These are phyloP conservation scores for Euclidia mi DNA, from an alignment of 2,888 invertebrate genomes.

Conservation along the genomic window DNA sequence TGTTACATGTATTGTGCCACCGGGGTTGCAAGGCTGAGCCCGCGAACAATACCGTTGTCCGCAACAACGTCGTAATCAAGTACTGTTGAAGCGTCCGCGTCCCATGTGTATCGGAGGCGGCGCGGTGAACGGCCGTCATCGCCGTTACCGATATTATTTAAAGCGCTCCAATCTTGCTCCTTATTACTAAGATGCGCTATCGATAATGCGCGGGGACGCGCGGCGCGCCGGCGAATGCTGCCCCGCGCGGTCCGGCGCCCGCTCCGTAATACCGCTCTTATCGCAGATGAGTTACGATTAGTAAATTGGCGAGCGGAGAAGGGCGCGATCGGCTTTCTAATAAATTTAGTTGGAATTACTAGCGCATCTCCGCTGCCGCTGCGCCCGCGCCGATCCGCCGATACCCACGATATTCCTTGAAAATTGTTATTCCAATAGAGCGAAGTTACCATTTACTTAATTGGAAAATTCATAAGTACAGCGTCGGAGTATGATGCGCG, in stretches of 20 bases:
- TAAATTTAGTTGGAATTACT: conserved; percentile 76
- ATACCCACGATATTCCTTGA: conserved; percentile 42
- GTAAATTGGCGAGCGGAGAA: conserved; percentile 82
- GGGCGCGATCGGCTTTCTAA: conserved; percentile 79
- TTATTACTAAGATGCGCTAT: conserved; percentile 66
- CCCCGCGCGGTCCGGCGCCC: conserved; percentile 39
- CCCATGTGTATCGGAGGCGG: conserved; percentile 22
- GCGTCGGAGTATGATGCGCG: conserved; percentile 16
- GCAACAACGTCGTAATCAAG: background rate
- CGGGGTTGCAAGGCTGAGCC: no score
- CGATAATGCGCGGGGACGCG: conserved; percentile 50
- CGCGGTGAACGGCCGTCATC: conserved; percentile 55
- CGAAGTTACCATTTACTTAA: conserved; percentile 54
- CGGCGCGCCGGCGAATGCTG: conserved; percentile 19
- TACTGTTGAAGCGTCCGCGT: background rate
- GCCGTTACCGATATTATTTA: conserved; percentile 65
- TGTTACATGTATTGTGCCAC: no score
- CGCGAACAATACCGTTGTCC: background rate
- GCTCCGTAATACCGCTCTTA: conserved; percentile 68
- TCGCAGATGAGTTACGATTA: conserved; percentile 86
- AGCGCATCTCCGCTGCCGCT: conserved; percentile 51
- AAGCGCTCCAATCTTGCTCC: conserved; percentile 66
- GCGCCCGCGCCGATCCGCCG: conserved; percentile 7
- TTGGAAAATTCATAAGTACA: conserved; percentile 53
- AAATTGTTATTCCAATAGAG: conserved; percentile 58